Evolutionary conservation across 2,797 vertebrate species (phyloP), one percentile per base, ranked within the genome.

Genomic region (Coluber constrictor): DNA sequence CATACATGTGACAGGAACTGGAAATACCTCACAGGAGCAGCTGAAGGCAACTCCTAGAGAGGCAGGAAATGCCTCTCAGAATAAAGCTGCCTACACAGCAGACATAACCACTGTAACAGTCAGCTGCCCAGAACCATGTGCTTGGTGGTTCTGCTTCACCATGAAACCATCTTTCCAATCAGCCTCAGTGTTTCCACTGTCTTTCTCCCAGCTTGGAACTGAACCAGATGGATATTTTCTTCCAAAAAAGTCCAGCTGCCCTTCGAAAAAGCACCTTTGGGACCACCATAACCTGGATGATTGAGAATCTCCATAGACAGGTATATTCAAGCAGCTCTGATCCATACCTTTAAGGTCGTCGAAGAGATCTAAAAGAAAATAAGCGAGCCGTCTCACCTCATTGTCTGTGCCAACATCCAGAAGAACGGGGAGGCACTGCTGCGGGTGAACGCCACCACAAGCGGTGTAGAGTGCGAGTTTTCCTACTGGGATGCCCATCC

Each of bases 321-420:
- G 1, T 18, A 37, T 37, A 83, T 47, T 83, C 74, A 83, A 37
- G 74, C 20, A 25, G 37, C 20, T 47, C 20, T 23, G 74, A n/a
- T 11, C 0, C 27, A 32, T 4, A 12, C 37, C 15, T 43, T 54
- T 83, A 15, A 79, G 29, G 13, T n/a, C 4, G 8, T 2, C n/a
- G 13, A 43, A 89, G 18, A 57, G 32, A 37, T 23, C 5, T 6
- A 13, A 47, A 57, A 47, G 32, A 79, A 87, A 91, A 92, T 12
- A 88, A 94, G 63, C 1, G 25, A 18, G 60, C 0, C 27, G 0
- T 43, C 29, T 97, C 98, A 99, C 98, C 98, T 98, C 96, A 0
- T 99, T 99, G 97, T 98, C 98, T 86, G 98, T 99, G 96, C 98
- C 98, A 5, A 98, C 98, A 47, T 99, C 98, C 90, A 99, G 97